These are phyloP conservation scores for Margaritifera margaritifera DNA, from an alignment of 2,888 invertebrate species.

Conservation along the genomic window DNA sequence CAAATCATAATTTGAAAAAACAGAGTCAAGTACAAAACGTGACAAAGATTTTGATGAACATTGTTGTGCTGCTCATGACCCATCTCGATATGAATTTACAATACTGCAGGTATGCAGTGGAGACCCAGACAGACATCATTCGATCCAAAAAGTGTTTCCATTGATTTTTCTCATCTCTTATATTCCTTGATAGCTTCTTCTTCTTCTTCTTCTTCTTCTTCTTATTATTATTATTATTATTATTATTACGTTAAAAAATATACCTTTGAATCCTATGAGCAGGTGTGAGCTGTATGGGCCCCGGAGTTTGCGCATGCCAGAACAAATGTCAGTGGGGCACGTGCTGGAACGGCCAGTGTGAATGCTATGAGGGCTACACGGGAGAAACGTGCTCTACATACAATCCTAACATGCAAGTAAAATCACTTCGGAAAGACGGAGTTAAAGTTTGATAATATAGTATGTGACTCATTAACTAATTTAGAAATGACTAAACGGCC, in stretches of 20 bases:
- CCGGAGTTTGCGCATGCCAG: conserved; percentile 46
- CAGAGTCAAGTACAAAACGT: too few species aligned
- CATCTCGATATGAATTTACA: too few species aligned
- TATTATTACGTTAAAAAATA: background rate
- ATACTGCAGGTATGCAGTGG: too few species aligned
- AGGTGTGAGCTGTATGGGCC: conserved; percentile 47
- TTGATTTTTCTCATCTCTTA: too few species aligned
- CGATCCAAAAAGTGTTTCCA: background rate
- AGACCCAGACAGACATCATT: too few species aligned
- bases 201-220: background rate
- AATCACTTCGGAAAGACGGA: background rate
- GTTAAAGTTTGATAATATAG: background rate
- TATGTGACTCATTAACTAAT: background rate
- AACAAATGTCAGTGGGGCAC: conserved; percentile 44
- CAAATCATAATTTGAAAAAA: too few species aligned
- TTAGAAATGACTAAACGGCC: too few species aligned
- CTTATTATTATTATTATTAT: background rate
- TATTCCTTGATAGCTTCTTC: background rate
- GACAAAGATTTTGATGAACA: too few species aligned
- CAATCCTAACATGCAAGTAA: conserved; percentile 40
- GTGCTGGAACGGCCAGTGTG: conserved; percentile 56
- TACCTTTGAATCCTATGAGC: background rate
- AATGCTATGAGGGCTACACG: conserved; percentile 54
- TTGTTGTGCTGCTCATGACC: too few species aligned
- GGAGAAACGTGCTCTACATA: conserved; percentile 38